A percentile compares a stretch with the other conserved stretches of the same genome.
These are phyloP conservation scores for Heliocidaris tuberculata DNA, from an alignment of 35 echinoderm and acorn worm species.

Conservation along the genomic window DNA sequence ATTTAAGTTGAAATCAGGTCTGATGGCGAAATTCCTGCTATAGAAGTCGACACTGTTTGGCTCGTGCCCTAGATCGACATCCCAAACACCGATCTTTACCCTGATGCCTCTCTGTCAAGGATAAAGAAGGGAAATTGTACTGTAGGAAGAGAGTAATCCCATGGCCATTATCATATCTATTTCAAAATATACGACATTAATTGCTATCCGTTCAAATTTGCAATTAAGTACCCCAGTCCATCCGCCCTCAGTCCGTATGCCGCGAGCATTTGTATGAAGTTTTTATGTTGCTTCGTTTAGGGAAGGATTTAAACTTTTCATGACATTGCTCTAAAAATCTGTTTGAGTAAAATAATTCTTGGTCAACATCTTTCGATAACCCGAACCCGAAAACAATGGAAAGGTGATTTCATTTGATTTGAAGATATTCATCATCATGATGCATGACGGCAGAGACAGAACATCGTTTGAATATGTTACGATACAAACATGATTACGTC, in stretches of 20 bases:
- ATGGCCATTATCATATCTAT: neutral
- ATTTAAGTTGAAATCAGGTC: constrained; percentile 21
- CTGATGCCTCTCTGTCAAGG: constrained; percentile 30
- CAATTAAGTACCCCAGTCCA: neutral
- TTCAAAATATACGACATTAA: neutral
- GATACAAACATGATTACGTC: too few relatives aligned
- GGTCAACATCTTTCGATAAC: neutral
- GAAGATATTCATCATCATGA: neutral
- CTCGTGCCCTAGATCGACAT: constrained; percentile 16
- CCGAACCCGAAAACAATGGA: neutral
- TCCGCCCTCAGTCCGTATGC: neutral
- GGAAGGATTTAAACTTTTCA: neutral
- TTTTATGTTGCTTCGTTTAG: neutral
- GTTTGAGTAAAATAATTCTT: neutral
- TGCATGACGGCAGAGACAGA: too few relatives aligned
- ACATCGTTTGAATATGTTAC: too few relatives aligned
- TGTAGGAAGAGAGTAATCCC: neutral
- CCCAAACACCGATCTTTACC: constrained; percentile 34
- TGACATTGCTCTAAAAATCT: neutral
- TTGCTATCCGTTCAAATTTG: neutral
- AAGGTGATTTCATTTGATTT: neutral
- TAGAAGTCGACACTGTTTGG: constrained; percentile 34
- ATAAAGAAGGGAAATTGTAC: neutral
- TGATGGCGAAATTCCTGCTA: constrained; percentile 35
- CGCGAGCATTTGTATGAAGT: neutral